Base-by-base conservation (phyloP, 2,113 vertebrate genomes). In the Eulemur rufifrons region DNA sequence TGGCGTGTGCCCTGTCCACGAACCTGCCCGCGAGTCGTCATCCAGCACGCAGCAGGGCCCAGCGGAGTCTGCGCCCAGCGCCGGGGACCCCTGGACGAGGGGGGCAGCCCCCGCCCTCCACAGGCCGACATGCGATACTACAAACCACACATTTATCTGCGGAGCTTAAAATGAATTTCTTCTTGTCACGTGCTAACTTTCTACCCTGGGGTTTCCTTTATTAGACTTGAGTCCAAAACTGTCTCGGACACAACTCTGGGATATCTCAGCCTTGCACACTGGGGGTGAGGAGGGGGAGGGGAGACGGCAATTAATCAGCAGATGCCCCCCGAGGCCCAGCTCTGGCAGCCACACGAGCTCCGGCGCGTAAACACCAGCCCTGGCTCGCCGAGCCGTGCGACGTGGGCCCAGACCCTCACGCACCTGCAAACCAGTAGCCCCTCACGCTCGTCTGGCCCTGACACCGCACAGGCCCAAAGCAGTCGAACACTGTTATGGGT, bases 191-290 rank as follows among this genome's bases (percentile, higher is more conserved):
- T 7, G 74, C 81, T 56, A 59, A 59, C 66, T 69, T 95, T 88
- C 85, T 85, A 20, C 76, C 93, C 84, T 92, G 76, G 66, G 32
- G 81, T 82, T 98, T 92, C 90, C 90, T 96, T 92, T 94, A 87
- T 88, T 88, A 93, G 78, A 94, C 76, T 76, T 2, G 21, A 71
- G 91, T 73, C 71, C 95, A 89, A 47, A 87, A 64, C 47, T 66
- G 76, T 92, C 91, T 89, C 61, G 54, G 61, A 96, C 91, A 76
- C 61, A 68, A 47, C 47, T 56, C 71, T 8, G 15, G 80, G 77
- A 45, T 59, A 34, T 66, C 73, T 52, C 12, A 14, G 47, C 61
- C 45, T 78, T 39, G 15, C 37, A 54, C 17, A 3, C 18, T 14
- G 0, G 11, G 64, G 74, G n/a, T 63, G 45, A 50, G 20, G 5